These are phyloP conservation scores for Tachina lurida DNA, from an alignment of 2,888 invertebrate genomes.

Conservation along the genomic window DNA sequence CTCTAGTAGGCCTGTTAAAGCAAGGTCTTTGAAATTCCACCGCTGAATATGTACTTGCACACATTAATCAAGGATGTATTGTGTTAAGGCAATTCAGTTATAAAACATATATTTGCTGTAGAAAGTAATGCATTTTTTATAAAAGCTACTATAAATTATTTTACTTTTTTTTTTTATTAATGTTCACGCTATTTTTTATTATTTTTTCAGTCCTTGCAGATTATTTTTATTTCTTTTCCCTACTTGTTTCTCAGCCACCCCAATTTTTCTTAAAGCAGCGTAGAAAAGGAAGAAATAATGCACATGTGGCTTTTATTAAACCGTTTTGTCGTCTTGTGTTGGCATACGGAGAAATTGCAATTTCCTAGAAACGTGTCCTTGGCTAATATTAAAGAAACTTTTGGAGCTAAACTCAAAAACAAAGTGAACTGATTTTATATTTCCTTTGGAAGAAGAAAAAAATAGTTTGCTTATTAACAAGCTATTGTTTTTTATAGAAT, in stretches of 20 bases:
- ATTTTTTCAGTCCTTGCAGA: background rate
- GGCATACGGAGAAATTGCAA: slow-evolving; percentile 69
- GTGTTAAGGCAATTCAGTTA: slow-evolving; percentile 24
- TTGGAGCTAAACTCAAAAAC: slow-evolving; percentile 19
- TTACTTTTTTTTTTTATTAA: slow-evolving; percentile 34
- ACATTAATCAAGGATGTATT: slow-evolving; percentile 14
- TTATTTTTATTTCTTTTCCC: slow-evolving; percentile 14
- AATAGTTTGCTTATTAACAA: no score
- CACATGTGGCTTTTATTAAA: slow-evolving; percentile 70
- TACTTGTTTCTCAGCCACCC: background rate
- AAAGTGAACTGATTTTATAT: slow-evolving; percentile 34
- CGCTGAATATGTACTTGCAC: background rate
- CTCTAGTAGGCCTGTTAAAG: no score
- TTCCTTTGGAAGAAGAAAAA: no score
- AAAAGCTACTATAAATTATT: slow-evolving; percentile 68
- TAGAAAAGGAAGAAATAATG: slow-evolving; percentile 29
- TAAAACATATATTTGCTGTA: slow-evolving; percentile 37
- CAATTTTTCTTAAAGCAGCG: background rate
- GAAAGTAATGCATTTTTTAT: slow-evolving; percentile 59
- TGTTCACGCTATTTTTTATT: slow-evolving; percentile 11
- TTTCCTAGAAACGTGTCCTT: slow-evolving; percentile 66
- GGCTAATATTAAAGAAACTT: slow-evolving; percentile 57
- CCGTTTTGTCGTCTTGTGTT: slow-evolving; percentile 31
- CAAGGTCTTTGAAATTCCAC: no score
- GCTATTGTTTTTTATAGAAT: no score